Conservation (phyloP, 2,113 vertebrate genomes). For the Drymodes brunneopygia region DNA sequence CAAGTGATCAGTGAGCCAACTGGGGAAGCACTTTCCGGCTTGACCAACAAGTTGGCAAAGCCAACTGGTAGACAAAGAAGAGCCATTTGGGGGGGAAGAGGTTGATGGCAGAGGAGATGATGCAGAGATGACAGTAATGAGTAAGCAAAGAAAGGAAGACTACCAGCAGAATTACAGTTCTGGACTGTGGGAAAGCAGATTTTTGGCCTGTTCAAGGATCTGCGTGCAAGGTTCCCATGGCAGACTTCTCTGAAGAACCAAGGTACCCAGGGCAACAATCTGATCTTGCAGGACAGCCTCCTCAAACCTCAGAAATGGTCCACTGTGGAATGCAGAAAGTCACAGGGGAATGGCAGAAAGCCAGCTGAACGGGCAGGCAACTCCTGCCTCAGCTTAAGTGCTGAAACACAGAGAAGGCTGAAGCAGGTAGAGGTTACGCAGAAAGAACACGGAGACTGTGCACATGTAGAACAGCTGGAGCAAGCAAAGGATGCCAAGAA, state of each 20-base stretch:
- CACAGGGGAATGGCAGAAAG: neutral
- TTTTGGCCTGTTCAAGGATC: neutral
- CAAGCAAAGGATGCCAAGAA: neutral
- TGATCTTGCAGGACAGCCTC: neutral
- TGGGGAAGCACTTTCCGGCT: neutral
- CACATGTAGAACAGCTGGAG: neutral
- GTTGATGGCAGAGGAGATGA: neutral
- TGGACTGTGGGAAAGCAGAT: neutral
- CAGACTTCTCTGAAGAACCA: neutral
- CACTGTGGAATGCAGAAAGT: neutral
- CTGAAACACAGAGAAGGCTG: neutral
- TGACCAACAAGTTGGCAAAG: neutral
- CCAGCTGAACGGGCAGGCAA: neutral
- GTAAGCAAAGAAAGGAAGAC: neutral
- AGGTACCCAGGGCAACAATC: neutral
- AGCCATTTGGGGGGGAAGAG: neutral
- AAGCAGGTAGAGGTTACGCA: neutral
- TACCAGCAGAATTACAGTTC: neutral
- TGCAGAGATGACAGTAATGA: neutral
- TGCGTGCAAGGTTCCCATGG: neutral
- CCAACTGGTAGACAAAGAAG: neutral
- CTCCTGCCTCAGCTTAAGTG: neutral
- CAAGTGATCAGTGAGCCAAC: neutral
- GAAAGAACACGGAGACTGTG: neutral
- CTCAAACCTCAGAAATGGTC: neutral